Evolutionary conservation across 2,113 vertebrate genomes (phyloP).

Genomic region (Aix galericulata): DNA sequence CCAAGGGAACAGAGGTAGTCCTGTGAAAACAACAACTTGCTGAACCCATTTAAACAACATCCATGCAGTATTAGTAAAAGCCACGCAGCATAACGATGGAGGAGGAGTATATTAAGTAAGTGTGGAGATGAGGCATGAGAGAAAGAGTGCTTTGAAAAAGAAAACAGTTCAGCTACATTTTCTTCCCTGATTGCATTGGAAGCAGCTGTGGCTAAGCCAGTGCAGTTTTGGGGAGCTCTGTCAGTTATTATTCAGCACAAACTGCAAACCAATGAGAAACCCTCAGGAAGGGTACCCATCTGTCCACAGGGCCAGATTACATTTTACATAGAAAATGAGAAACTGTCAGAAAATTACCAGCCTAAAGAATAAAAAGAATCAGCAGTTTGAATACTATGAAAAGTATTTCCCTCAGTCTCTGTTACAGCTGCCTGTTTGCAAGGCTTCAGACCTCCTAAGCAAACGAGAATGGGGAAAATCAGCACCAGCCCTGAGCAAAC

Average conservation of each 20-base stretch:
- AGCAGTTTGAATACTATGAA: background rate
- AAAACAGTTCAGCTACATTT: background rate
- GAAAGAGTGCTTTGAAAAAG: background rate
- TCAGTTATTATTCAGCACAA: background rate
- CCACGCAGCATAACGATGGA: background rate
- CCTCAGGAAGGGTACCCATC: background rate
- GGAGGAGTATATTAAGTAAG: conserved; percentile 2
- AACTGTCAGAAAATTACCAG: background rate
- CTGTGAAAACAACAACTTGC: background rate
- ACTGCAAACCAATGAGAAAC: background rate
- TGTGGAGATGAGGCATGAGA: background rate
- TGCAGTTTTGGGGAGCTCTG: background rate
- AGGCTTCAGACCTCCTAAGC: background rate
- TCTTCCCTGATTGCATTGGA: background rate
- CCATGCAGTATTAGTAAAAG: background rate
- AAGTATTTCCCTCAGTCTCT: background rate
- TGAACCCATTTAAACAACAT: conserved; percentile 37
- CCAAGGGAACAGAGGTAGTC: background rate
- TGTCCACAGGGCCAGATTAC: background rate
- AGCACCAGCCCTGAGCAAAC: background rate
- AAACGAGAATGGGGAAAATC: background rate
- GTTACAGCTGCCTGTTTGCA: background rate
- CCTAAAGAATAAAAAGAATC: background rate
- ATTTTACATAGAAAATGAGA: background rate
- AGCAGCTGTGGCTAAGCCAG: background rate